Evolutionary conservation across 1,140 invertebrate genomes (phyloP).

Genomic region (Druon quercuslanigerum): DNA sequence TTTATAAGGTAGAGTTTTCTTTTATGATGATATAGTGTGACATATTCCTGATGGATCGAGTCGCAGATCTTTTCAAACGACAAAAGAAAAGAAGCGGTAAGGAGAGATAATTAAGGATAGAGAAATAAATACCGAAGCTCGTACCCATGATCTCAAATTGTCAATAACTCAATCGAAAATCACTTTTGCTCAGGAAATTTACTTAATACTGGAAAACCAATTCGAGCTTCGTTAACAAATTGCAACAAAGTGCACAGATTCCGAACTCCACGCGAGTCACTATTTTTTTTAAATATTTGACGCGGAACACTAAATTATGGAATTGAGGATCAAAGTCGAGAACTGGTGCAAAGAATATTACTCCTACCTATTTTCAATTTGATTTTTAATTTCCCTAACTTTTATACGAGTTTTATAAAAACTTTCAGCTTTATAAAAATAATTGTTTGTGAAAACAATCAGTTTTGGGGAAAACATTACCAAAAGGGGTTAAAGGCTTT

Average conservation of each 20-base stretch:
- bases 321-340: not conserved
- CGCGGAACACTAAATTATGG: too few relatives aligned
- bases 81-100: not conserved
- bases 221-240: not conserved
- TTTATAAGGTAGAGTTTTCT: not conserved
- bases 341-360: slow-evolving; percentile 10
- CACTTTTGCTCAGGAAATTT: not conserved
- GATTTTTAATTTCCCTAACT: not conserved
- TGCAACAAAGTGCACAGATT: not conserved
- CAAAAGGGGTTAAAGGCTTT: not conserved
- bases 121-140: not conserved
- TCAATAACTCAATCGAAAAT: not conserved
- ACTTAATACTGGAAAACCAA: not conserved
- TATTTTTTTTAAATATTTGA: slow-evolving; percentile 2
- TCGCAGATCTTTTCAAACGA: not conserved
- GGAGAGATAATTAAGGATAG: too few relatives aligned
- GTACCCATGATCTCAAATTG: not conserved
- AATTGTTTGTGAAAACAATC: not conserved
- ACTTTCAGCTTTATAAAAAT: not conserved
- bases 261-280: not conserved
- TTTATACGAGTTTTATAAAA: not conserved
- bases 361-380: not conserved
- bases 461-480: not conserved
- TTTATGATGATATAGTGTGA: not conserved
- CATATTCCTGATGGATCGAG: not conserved